Base-by-base conservation (phyloP, 2,797 vertebrate genomes). In the Gobio occitaniae region DNA sequence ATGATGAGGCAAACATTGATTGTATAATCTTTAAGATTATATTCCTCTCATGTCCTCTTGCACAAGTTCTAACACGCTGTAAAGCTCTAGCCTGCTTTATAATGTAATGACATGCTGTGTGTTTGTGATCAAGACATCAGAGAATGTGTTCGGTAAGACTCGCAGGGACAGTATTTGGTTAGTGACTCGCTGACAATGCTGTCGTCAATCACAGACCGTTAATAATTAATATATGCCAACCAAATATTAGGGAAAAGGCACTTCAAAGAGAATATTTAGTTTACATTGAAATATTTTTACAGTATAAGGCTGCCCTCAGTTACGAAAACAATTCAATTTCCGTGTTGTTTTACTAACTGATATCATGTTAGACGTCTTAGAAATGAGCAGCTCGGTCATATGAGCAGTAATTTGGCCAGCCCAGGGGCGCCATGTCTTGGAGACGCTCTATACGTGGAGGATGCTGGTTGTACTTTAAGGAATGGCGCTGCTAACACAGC, bases 331-430 rank as follows among this genome's bases (percentile, higher is more conserved):
- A 81, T 41, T 78, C 54, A 52, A n/a, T 83, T 47, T 48, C 54
- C n/a, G 13, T 82, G 36, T 41, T 78, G 54, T 63, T 78, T 78
- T 63, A 81, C 56, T 41, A 68, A 50, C 25, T 80, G 80, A 78
- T 72, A 78, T 61, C 54, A 52, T 61, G 12, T 52, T 50, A 15
- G 12, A 68, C 38, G 59, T 38, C 6, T 68, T 68, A n/a, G 54
- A 52, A 80, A 29, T 32, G 48, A 54, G 52, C 6, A 21, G 32
- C 0, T 85, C 72, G 90, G 90, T 95, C 94, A 94, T 90, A 92
- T 93, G 93, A 94, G 91, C 91, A 89, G 82, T 88, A 84, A 86
- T 89, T 0, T 52, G 50, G 41, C 75, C 54, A 82, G 61, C 83
- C 80, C 32, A 52, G 76, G 80, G 86, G 85, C 89, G 86, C 84